Evolutionary conservation across 2,113 vertebrate genomes (phyloP).

Genomic region (Ovis aries): ARS-UI_Ramb_v3.0 NC_056061.1:14604501-14605000

Average conservation of each 20-base stretch:
- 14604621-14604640: neutral
- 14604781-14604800: neutral
- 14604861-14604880: neutral
- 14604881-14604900: neutral
- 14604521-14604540: neutral
- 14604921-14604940: neutral
- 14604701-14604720: neutral
- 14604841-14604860: neutral
- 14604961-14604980: neutral
- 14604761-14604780: neutral
- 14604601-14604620: slow-evolving; percentile 4
- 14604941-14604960: neutral
- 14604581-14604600: neutral
- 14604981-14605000: neutral
- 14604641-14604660: neutral
- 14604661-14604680: neutral
- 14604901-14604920: neutral
- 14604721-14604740: neutral
- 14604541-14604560: neutral
- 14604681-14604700: neutral
- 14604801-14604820: neutral
- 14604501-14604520: neutral
- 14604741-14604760: neutral
- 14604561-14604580: neutral
- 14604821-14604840: neutral